Base-by-base conservation (phyloP, 2,113 vertebrate genomes). In the Phainopepla nitens region DNA sequence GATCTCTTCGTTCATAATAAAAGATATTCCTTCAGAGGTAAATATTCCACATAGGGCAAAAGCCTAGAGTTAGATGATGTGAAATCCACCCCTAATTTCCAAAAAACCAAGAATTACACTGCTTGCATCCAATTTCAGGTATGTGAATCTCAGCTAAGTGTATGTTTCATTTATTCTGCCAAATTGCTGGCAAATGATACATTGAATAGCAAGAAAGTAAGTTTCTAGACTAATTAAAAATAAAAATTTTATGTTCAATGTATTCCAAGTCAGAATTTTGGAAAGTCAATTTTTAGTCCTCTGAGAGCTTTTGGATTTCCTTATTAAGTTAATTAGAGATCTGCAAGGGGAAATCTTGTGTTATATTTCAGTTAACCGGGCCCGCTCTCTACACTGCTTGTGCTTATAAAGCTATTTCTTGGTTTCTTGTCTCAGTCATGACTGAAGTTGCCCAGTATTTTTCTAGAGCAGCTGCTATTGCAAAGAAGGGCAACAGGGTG, bases 251-350 rank as follows among this genome's bases (percentile, higher is more conserved):
- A 14, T 70, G 18, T 15, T 49, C 61, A 44, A 76, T 54, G 3
- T 39, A 60, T 70, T 88, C 31, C 11, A 35, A 18, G 15, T 35
- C 3, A 65, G 50, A 91, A 28, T 56, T 28, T 39, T 14, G 2
- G 5, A 8, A 58, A 31, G 3, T 12, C 0, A 0, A 22, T 68
- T 92, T 51, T 73, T 31, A 64, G 8, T 17, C 7, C 11, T 80
- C n/a, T 31, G 6, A n/a, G 27, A 42, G 23, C 14, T 11, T 89
- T 58, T 73, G 49, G 28, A 49, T 8, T 82, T 47, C 44, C 17
- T 9, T 64, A 8, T 23, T 53, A 64, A 57, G 39, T 3, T 4
- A 44, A 39, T 77, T 54, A 58, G 20, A 20, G 1, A 33, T 29
- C 16, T 39, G 8, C 29, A 70, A 79, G 7, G 15, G 69, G n/a